Base-by-base conservation (phyloP, 2,888 invertebrate genomes). In the Hartigia nigra region DNA sequence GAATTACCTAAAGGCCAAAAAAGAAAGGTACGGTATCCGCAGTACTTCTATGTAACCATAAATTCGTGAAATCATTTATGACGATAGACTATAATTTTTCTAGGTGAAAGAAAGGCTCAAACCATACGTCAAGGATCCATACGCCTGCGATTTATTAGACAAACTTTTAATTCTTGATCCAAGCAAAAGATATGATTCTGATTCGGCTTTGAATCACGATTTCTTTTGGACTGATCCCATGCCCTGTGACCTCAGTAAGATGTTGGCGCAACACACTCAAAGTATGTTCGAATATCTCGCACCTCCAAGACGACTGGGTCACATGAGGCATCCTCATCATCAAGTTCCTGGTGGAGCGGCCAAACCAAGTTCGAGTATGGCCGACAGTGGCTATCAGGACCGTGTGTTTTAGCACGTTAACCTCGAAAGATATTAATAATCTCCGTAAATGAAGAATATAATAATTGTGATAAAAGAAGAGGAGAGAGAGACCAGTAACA, bases 151-250 rank as follows among this genome's bases (percentile, higher is more conserved):
- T 90, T 93, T 99, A 23, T 92, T 99, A 0, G 99, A 99, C 90
- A 97, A 97, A 89, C 92, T 99, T 32, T 92, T 99, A 74, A 96
- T 97, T 12, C 92, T 99, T 76, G 98, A 99, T 92, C 99, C 99
- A 0, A 94, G 95, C 1, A 97, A 97, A 91, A 93, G 98, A 80
- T 94, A 94, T 78, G 98, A 98, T 90, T 96, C 98, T 0, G 98
- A 99, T 90, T 96, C 96, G 0, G 98, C 99, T 0, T 91, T 99
- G 1, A 98, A 98, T 92, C 99, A 99, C 90, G 98, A 98, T 90
- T 99, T 99, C 93, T 99, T 99, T 93, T 99, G 98, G 98, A 97
- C 96, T 9, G 98, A 98, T 91, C 99, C 99, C 0, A 96, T 98
- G 96, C 98, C 99, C 0, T 96, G 96, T 88, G 97, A 97, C 89